Base-by-base conservation (phyloP, 2,797 vertebrate species). In the Hoplostethus mediterraneus region DNA sequence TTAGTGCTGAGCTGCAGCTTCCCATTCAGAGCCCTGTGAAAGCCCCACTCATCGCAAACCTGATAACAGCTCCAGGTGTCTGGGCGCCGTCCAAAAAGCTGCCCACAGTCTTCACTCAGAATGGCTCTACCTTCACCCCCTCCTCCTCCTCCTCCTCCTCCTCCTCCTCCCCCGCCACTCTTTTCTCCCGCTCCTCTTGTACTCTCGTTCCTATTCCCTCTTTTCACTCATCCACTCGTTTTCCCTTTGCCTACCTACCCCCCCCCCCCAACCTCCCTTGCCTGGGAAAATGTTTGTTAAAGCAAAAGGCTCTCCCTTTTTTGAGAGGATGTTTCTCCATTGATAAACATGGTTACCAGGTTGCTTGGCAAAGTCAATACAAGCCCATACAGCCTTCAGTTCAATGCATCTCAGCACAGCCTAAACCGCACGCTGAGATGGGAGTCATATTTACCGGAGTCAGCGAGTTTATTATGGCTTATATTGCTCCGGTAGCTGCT, bases 401-500 rank as follows among this genome's bases (percentile, higher is more conserved):
- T 76, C 65, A 62, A 51, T 65, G 58, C 74, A 67, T 90, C 88
- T 89, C 84, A 86, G 75, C 60, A 57, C 6, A 60, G 36, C 62
- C 86, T 82, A 65, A 86, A 89, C 66, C 73, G 62, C 78, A 71
- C 48, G 40, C 73, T 71, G 75, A 83, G 82, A 89, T 77, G 84
- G 67, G 76, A 80, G 49, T 77, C 79, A 82, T 71, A 87, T 91
- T 89, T 86, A 91, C 84, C 81, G 81, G 70, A 74, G 87, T 93
- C 89, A 92, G 91, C 91, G 88, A 67, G 63, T 90, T 90, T 89
- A 88, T 90, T 89, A 86, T 84, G 53, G 83, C 78, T 88, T 79
- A 80, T 79, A 89, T 86, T 86, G 77, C 89, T 74, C 63, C 65
- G 65, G 79, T 77, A 71, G 80, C 80, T 76, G 70, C 73, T 61